Percentiles rank a stretch among this genome's conserved stretches.
Conservation (phyloP, 2,113 vertebrate species). For the Misgurnus anguillicaudatus region DNA sequence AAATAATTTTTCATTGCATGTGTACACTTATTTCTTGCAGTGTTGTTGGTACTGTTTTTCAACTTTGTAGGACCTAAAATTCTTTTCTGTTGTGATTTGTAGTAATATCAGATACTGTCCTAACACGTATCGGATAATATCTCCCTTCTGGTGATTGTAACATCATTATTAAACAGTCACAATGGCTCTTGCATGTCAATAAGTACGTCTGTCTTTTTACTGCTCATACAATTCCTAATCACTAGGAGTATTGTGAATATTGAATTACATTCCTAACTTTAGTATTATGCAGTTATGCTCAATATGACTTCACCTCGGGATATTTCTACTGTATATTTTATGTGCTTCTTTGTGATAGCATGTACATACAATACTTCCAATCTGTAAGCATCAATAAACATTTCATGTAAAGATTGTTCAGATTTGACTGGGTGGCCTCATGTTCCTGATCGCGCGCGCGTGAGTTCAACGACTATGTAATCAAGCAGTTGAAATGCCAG, state of each 20-base stretch:
- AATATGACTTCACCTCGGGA: conserved; percentile 81
- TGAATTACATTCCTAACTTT: conserved; percentile 79
- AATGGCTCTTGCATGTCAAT: conserved; percentile 87
- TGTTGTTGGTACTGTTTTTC: conserved; percentile 33
- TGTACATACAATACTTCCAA: conserved; percentile 90
- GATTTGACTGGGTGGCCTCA: background rate
- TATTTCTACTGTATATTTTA: conserved; percentile 87
- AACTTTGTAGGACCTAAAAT: background rate
- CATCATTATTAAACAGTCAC: conserved; percentile 77
- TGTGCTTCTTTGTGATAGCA: conserved; percentile 85
- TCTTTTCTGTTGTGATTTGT: conserved; percentile 48
- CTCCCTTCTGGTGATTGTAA: conserved; percentile 56
- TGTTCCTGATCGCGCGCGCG: background rate
- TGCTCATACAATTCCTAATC: conserved; percentile 63
- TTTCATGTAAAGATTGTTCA: conserved; percentile 70
- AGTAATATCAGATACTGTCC: conserved; percentile 47
- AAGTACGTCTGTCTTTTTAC: conserved; percentile 65
- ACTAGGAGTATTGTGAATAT: conserved; percentile 75
- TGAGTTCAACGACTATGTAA: too few relatives aligned
- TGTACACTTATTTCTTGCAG: conserved; percentile 17
- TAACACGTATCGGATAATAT: conserved; percentile 44
- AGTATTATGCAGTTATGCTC: conserved; percentile 82
- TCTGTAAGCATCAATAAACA: conserved; percentile 85
- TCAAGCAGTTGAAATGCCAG: too few relatives aligned
- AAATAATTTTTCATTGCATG: conserved; percentile 36